phyloP scores from a whole-genome alignment of 2,888 invertebrate genomes.

The Corbicula japonica region DNA sequence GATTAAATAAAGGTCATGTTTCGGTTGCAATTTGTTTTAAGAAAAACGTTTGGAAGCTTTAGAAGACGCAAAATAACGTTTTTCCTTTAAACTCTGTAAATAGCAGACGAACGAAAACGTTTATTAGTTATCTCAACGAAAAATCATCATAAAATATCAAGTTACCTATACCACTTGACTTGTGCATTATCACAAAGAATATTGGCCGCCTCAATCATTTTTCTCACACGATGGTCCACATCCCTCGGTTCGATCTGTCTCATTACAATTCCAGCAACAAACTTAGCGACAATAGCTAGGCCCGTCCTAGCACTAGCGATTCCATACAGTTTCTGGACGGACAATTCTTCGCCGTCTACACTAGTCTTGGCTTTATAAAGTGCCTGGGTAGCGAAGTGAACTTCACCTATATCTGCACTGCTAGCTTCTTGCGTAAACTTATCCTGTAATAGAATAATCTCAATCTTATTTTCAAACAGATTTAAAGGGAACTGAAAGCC shows the following conservation, averaged over 20 bases:
- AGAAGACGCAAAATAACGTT: too few relatives aligned
- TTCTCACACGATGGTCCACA: conserved; percentile 26
- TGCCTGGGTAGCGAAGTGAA: not conserved
- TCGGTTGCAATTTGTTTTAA: too few relatives aligned
- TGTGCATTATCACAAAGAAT: conserved; percentile 57
- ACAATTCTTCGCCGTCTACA: not conserved
- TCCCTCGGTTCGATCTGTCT: conserved; percentile 27
- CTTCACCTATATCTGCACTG: not conserved
- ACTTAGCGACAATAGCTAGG: conserved; percentile 11
- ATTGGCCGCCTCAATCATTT: conserved; percentile 64
- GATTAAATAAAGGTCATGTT: too few relatives aligned
- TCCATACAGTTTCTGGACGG: conserved; percentile 20
- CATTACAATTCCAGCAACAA: too few relatives aligned
- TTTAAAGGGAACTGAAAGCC: too few relatives aligned
- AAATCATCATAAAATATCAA: not conserved
- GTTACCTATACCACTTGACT: conserved; percentile 13
- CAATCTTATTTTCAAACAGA: too few relatives aligned
- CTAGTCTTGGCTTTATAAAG: not conserved
- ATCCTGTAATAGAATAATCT: conserved; percentile 12
- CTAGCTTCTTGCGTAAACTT: conserved; percentile 11
- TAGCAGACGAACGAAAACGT: too few relatives aligned
- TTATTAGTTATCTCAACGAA: too few relatives aligned
- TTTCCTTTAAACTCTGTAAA: too few relatives aligned
- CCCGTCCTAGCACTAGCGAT: conserved; percentile 30
- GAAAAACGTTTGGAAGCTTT: too few relatives aligned